Percentiles rank a stretch among this genome's conserved stretches.
phyloP scores from a whole-genome alignment of 2,113 vertebrate species.

The Delphinapterus leucas region DNA sequence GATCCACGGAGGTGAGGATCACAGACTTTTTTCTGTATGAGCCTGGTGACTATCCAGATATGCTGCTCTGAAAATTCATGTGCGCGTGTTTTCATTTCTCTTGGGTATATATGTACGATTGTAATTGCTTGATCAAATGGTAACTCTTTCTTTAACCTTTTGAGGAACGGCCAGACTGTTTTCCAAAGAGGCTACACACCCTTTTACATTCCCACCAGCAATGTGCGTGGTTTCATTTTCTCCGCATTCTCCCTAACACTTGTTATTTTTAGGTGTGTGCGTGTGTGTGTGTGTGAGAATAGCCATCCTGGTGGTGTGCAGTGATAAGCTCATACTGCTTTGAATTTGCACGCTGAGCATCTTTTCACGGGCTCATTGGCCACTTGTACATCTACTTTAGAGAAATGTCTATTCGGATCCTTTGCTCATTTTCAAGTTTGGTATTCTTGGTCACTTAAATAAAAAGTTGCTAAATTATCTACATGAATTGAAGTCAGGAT shows the following conservation, averaged over 20 bases:
- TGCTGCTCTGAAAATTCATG: too few species aligned
- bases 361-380: neutral
- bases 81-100: neutral
- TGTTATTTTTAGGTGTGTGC: neutral
- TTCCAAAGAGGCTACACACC: neutral
- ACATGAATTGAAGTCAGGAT: neutral
- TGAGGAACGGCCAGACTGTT: neutral
- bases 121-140: neutral
- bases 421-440: conserved; percentile 4
- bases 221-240: neutral
- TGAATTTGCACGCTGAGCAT: neutral
- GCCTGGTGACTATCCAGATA: neutral
- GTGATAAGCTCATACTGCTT: neutral
- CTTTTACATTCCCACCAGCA: neutral
- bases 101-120: neutral
- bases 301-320: neutral
- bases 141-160: neutral
- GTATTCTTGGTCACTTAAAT: neutral
- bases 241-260: neutral
- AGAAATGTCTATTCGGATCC: neutral
- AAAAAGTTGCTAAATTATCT: neutral
- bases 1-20: conserved; percentile 93
- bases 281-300: neutral
- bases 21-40: neutral
- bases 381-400: neutral